phyloP scores from a whole-genome alignment of 2,888 invertebrate genomes.

The Tetanocera ferruginea region DNA sequence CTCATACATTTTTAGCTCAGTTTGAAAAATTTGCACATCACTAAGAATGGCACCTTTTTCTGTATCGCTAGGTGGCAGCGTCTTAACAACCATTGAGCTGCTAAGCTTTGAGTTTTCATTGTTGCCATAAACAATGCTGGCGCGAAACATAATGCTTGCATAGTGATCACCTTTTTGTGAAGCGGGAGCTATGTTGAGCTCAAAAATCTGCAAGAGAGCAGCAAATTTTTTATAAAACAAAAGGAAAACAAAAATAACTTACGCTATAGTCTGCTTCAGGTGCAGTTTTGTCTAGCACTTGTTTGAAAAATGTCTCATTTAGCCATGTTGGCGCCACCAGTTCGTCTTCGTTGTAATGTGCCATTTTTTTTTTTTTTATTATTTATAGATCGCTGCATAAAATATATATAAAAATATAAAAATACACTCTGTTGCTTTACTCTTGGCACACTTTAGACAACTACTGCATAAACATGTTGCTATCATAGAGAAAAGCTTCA shows the following conservation, averaged over 20 bases:
- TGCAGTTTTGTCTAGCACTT: conserved; percentile 42
- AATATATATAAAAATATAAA: too few species aligned
- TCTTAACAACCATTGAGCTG: conserved; percentile 45
- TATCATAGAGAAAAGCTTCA: too few species aligned
- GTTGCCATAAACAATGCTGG: conserved; percentile 18
- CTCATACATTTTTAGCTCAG: conserved; percentile 46
- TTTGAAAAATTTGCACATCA: conserved; percentile 42
- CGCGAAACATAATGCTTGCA: conserved; percentile 58
- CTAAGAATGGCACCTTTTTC: conserved; percentile 42
- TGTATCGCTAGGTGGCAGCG: conserved; percentile 42
- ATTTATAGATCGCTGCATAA: too few species aligned
- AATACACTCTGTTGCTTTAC: too few species aligned
- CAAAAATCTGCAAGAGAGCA: conserved; percentile 38
- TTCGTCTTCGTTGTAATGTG: conserved; percentile 52
- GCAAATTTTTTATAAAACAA: background rate
- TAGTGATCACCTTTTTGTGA: conserved; percentile 55
- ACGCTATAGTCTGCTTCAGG: background rate
- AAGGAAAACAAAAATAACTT: background rate
- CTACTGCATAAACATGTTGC: too few species aligned
- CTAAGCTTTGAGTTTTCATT: background rate
- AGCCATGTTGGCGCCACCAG: conserved; percentile 54
- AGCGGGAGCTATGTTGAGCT: conserved; percentile 45
- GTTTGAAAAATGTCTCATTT: conserved; percentile 46
- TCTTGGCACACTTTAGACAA: too few species aligned
- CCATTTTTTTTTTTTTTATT: background rate